These are phyloP conservation scores for Gobionotothen gibberifrons DNA, from an alignment of 2,797 vertebrate species.

Conservation along the genomic window DNA sequence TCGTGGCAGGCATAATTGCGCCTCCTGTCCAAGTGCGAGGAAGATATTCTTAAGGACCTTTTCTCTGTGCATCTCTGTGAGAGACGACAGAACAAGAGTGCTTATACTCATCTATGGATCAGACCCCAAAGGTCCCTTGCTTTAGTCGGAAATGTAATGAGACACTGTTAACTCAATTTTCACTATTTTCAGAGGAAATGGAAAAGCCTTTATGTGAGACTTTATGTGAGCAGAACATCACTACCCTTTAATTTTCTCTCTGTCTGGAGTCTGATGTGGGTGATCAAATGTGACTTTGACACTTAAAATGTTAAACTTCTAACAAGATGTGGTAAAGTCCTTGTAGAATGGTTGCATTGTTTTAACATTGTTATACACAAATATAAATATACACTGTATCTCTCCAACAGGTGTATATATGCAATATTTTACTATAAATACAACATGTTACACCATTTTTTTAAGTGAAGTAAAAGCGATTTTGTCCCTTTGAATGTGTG, in stretches of 20 bases:
- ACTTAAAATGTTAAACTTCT: constrained; percentile 53
- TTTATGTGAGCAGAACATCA: constrained; percentile 30
- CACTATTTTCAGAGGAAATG: constrained; percentile 77
- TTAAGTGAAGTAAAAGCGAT: constrained; percentile 10
- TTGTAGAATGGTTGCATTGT: constrained; percentile 5
- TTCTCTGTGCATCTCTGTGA: constrained; percentile 78
- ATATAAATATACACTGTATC: too few relatives aligned
- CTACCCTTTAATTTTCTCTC: constrained; percentile 57
- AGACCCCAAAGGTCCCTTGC: constrained; percentile 80
- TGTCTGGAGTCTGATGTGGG: constrained; percentile 46
- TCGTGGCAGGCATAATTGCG: constrained; percentile 82
- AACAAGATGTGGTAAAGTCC: constrained; percentile 23
- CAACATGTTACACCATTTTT: constrained; percentile 4
- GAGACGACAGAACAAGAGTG: constrained; percentile 82
- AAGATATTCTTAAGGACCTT: constrained; percentile 86
- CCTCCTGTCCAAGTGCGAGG: constrained; percentile 82
- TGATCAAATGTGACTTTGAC: constrained; percentile 56
- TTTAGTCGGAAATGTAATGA: constrained; percentile 81
- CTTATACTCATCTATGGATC: constrained; percentile 79
- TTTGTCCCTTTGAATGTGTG: background rate
- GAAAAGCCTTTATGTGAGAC: constrained; percentile 49
- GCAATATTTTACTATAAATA: background rate
- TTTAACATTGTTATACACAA: background rate
- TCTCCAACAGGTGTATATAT: too few relatives aligned
- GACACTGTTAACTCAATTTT: constrained; percentile 84